Conservation (phyloP, 2,797 vertebrate species). For the Mallotus villosus region DNA sequence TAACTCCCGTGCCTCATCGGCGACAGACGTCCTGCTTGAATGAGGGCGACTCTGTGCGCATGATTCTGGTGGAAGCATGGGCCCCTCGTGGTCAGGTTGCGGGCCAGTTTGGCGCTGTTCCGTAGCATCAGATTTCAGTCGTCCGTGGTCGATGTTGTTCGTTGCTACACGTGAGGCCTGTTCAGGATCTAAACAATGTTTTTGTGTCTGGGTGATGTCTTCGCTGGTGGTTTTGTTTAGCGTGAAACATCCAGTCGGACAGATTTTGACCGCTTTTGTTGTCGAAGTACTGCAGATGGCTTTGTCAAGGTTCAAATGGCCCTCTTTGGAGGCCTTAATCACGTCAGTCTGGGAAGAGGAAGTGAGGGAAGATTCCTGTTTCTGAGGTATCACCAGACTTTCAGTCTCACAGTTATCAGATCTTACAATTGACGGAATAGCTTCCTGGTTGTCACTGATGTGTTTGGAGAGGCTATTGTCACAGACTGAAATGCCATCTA, state of each 20-base stretch:
- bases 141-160: conserved; percentile 20
- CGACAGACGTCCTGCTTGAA: conserved; percentile 45
- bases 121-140: conserved; percentile 17
- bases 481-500: conserved; percentile 43
- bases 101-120: conserved; percentile 30
- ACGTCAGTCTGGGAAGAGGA: background rate
- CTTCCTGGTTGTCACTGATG: conserved; percentile 26
- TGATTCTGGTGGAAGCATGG: conserved; percentile 40
- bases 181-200: conserved; percentile 13
- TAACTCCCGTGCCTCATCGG: conserved; percentile 59
- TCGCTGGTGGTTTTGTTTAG: conserved; percentile 26
- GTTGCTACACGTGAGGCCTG: conserved; percentile 7
- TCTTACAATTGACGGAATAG: conserved; percentile 12
- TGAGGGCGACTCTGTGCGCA: conserved; percentile 33
- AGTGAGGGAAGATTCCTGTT: conserved; percentile 24
- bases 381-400: conserved; percentile 30
- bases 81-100: conserved; percentile 17
- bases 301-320: conserved; percentile 3
- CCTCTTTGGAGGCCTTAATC: background rate
- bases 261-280: conserved; percentile 25
- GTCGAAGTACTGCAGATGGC: conserved; percentile 27
- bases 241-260: conserved; percentile 16
- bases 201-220: conserved; percentile 16
- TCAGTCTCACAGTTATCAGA: conserved; percentile 41
- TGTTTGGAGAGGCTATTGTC: conserved; percentile 45